Evolutionary conservation across 2,113 vertebrate genomes (phyloP).

Genomic region (Saguinus midas): DNA sequence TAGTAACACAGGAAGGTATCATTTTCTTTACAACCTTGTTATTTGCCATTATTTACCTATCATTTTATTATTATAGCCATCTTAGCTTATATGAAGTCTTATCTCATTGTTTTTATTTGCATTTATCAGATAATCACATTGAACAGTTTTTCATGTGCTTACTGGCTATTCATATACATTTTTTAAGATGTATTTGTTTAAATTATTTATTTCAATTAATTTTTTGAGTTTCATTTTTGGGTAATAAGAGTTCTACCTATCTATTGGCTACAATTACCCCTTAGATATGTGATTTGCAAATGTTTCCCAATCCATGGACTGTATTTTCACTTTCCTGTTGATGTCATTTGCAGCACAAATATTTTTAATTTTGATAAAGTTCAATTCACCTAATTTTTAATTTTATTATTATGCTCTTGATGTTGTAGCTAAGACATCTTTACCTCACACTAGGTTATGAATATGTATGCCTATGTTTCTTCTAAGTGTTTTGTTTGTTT

Average conservation of each 20-base stretch:
- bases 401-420: background rate
- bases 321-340: background rate
- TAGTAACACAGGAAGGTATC: background rate
- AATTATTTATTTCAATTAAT: background rate
- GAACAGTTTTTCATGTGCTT: background rate
- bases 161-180: background rate
- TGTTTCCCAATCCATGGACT: background rate
- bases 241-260: background rate
- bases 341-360: background rate
- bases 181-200: background rate
- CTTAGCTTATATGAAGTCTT: background rate
- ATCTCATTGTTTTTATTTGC: background rate
- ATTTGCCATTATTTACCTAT: background rate
- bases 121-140: background rate
- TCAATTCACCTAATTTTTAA: background rate
- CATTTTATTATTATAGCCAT: background rate
- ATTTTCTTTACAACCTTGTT: background rate
- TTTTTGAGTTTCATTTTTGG: background rate
- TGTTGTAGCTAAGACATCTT: background rate
- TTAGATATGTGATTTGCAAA: background rate
- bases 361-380: background rate
- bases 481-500: background rate
- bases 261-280: background rate
- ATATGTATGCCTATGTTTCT: background rate
- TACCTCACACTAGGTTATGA: background rate